These are phyloP conservation scores for Eremophila alpestris DNA, from an alignment of 2,797 vertebrate species.

Conservation along the genomic window DNA sequence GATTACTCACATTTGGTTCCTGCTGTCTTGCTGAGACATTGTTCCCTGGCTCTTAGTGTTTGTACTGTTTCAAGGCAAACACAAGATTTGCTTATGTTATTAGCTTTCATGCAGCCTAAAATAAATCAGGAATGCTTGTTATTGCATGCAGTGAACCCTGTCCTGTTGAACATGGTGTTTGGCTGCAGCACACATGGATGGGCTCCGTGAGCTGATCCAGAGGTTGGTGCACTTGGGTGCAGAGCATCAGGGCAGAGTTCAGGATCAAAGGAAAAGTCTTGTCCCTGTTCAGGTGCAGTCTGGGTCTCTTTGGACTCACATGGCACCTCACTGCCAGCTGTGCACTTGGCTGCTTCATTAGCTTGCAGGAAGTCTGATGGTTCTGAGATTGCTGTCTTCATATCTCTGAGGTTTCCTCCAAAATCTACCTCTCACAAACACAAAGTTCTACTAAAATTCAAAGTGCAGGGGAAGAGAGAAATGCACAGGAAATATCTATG, in stretches of 20 bases:
- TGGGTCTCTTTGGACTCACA: neutral
- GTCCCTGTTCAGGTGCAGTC: neutral
- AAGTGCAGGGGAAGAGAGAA: neutral
- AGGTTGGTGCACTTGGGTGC: neutral
- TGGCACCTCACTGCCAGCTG: neutral
- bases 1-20: neutral
- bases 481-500: neutral
- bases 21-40: neutral
- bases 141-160: neutral
- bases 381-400: neutral
- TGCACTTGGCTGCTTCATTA: neutral
- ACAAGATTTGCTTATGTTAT: neutral
- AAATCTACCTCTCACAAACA: neutral
- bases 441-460: neutral
- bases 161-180: neutral
- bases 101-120: neutral
- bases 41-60: neutral
- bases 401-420: neutral
- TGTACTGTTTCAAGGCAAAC: slow-evolving; percentile 2
- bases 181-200: neutral
- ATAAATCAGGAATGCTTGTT: neutral
- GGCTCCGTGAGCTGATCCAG: neutral
- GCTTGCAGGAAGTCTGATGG: neutral
- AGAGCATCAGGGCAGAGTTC: neutral
- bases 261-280: neutral